Percentiles rank a stretch among this genome's conserved stretches.
phyloP scores from a whole-genome alignment of 2,888 invertebrate genomes.

The Drosophila affinis region DNA sequence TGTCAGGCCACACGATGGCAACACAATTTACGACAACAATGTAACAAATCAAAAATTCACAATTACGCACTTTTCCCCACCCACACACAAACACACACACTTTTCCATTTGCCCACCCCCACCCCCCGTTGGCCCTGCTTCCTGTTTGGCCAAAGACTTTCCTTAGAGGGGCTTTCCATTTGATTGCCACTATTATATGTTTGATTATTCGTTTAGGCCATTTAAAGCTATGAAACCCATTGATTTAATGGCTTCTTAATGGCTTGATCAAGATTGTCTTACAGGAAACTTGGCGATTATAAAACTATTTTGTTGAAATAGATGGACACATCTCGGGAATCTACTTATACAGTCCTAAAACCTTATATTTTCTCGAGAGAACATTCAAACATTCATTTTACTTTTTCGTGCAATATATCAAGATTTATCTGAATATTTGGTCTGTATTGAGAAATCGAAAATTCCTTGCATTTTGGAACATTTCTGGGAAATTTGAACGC shows the following conservation, averaged over 20 bases:
- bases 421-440: background rate
- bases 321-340: background rate
- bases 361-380: too few species aligned
- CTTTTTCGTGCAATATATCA: background rate
- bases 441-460: background rate
- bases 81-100: background rate
- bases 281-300: background rate
- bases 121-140: constrained; percentile 6
- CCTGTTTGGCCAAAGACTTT: constrained; percentile 27
- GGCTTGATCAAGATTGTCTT: constrained; percentile 30
- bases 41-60: constrained; percentile 34
- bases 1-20: constrained; percentile 19
- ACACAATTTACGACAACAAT: constrained; percentile 28
- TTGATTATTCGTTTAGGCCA: constrained; percentile 16
- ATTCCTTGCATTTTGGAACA: background rate
- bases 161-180: constrained; percentile 20
- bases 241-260: constrained; percentile 45
- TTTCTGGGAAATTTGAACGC: background rate
- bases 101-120: background rate
- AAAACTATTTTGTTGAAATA: background rate
- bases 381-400: too few species aligned
- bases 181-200: constrained; percentile 8
- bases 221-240: constrained; percentile 21
- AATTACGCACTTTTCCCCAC: constrained; percentile 29
- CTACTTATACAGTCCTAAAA: too few species aligned